These are phyloP conservation scores for Anaspis maculata DNA, from an alignment of 2,888 invertebrate genomes.

Conservation along the genomic window DNA sequence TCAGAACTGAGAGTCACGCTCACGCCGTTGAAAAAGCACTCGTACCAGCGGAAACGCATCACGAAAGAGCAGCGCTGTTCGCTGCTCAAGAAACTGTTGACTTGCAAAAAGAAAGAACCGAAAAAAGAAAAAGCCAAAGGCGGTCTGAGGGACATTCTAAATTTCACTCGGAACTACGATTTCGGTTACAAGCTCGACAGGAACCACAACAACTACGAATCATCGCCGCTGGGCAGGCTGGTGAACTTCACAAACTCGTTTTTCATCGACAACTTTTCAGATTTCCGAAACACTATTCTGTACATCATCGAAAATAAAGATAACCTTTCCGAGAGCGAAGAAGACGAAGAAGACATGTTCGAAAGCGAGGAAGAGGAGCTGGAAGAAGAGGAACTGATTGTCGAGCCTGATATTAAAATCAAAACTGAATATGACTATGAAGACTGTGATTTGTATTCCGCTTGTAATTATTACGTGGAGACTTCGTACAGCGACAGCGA, in stretches of 20 bases:
- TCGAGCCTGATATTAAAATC: conserved; percentile 34
- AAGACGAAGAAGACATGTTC: conserved; percentile 30
- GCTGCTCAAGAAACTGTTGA: conserved; percentile 32
- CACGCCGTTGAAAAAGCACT: conserved; percentile 19
- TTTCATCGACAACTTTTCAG: conserved; percentile 35
- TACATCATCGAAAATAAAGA: conserved; percentile 32
- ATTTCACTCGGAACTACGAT: conserved; percentile 37
- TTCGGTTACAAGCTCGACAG: conserved; percentile 32
- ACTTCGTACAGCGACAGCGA: conserved; percentile 17
- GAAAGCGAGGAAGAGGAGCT: conserved; percentile 16
- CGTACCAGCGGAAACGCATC: conserved; percentile 28
- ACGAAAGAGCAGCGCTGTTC: conserved; percentile 39
- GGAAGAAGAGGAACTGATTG: conserved; percentile 33
- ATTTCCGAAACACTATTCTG: conserved; percentile 34
- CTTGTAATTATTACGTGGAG: conserved; percentile 18
- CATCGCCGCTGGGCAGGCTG: conserved; percentile 33
- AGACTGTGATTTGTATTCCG: conserved; percentile 13
- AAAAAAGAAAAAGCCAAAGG: conserved; percentile 15
- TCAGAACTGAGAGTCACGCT: conserved; percentile 32
- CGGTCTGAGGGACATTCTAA: conserved; percentile 33
- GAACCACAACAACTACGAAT: conserved; percentile 28
- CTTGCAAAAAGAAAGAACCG: conserved; percentile 19
- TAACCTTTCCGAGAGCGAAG: conserved; percentile 22
- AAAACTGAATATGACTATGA: conserved; percentile 27
- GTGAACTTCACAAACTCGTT: conserved; percentile 35